phyloP scores from a whole-genome alignment of 2,797 vertebrate genomes.

The Ceryle rudis region DNA sequence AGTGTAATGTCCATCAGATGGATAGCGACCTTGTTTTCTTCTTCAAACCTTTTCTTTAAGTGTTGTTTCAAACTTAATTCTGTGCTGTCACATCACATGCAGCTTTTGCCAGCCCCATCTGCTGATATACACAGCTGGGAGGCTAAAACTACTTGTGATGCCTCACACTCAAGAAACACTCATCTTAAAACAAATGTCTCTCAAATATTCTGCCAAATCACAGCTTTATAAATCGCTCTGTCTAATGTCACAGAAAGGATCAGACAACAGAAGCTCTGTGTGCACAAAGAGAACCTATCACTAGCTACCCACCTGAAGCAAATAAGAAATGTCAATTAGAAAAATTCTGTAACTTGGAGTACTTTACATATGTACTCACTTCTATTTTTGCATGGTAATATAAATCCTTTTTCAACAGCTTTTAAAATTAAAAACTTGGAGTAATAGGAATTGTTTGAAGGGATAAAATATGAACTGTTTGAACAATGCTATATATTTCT shows the following conservation, averaged over 20 bases:
- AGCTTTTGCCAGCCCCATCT: constrained; percentile 32
- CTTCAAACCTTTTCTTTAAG: constrained; percentile 52
- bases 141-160: constrained; percentile 56
- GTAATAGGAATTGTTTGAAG: constrained; percentile 45
- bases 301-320: constrained; percentile 19
- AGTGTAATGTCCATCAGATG: constrained; percentile 54
- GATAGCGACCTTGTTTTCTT: constrained; percentile 57
- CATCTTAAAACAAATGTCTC: constrained; percentile 70
- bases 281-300: not conserved
- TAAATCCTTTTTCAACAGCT: constrained; percentile 45
- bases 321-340: constrained; percentile 63
- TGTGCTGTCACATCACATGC: constrained; percentile 29
- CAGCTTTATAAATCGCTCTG: constrained; percentile 50
- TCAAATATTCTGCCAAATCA: constrained; percentile 70
- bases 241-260: not conserved
- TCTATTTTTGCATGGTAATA: not conserved
- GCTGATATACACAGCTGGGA: constrained; percentile 63
- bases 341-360: constrained; percentile 33
- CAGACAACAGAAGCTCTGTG: constrained; percentile 3
- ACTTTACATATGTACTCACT: constrained; percentile 25
- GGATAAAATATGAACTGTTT: not conserved
- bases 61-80: constrained; percentile 53
- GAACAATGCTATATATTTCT: constrained; percentile 24
- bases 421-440: constrained; percentile 14
- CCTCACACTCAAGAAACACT: constrained; percentile 55